Percentiles rank a stretch among this genome's conserved stretches.
These are phyloP conservation scores for Oreortyx pictus DNA, from an alignment of 2,797 vertebrate species.

Conservation along the genomic window DNA sequence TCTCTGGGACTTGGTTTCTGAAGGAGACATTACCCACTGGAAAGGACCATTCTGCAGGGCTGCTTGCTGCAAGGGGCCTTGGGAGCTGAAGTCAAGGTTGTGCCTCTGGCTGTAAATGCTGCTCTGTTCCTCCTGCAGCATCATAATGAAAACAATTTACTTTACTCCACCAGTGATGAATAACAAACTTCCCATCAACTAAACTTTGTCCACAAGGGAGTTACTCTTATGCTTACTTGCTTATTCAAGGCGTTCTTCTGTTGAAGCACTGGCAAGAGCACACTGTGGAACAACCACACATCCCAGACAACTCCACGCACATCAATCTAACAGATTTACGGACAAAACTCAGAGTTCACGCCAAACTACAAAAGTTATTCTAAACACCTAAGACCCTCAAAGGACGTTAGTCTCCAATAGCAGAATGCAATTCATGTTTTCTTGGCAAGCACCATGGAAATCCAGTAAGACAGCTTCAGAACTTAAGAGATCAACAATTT, in stretches of 20 bases:
- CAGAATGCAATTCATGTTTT: not conserved
- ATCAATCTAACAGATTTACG: not conserved
- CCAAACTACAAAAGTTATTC: not conserved
- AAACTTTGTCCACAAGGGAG: not conserved
- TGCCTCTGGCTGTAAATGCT: rapidly evolving
- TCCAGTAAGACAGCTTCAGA: not conserved
- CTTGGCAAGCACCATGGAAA: not conserved
- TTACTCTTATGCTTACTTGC: not conserved
- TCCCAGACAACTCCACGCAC: not conserved
- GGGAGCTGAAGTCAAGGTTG: not conserved
- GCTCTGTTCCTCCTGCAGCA: not conserved
- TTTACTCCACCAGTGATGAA: not conserved
- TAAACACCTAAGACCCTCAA: rapidly evolving
- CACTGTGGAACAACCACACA: rapidly evolving
- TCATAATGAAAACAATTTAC: not conserved
- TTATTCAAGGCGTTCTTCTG: not conserved
- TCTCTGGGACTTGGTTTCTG: not conserved
- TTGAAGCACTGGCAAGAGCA: not conserved
- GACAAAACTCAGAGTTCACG: not conserved
- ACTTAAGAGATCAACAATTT: not conserved
- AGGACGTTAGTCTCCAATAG: not conserved
- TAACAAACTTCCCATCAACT: not conserved
- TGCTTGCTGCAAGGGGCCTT: not conserved
- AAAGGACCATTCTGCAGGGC: not conserved
- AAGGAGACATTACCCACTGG: rapidly evolving